A percentile compares a stretch with the other conserved stretches of the same genome.
Evolutionary conservation across 2,888 invertebrate genomes (phyloP).

Genomic region (Polietes domitor): DNA sequence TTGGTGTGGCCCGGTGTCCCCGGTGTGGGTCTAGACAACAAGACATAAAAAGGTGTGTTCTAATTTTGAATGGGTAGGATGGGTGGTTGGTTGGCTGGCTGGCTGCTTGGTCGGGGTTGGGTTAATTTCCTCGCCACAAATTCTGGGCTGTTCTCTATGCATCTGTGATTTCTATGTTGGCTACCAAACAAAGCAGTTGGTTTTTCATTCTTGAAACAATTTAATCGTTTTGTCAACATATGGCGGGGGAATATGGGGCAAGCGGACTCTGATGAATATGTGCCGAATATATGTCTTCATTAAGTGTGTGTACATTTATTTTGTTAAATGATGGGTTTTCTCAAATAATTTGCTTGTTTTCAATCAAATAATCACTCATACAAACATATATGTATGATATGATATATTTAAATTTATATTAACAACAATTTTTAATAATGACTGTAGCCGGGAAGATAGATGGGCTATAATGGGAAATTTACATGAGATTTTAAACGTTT

Average conservation of each 20-base stretch:
- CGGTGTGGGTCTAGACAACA: not conserved
- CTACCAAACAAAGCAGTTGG: not conserved
- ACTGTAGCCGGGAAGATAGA: not conserved
- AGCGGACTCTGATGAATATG: not conserved
- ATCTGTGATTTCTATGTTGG: slow-evolving; percentile 60
- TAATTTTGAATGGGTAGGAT: slow-evolving; percentile 29
- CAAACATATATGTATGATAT: not conserved
- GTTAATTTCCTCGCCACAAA: slow-evolving; percentile 41
- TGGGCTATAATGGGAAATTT: not conserved
- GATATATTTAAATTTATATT: no score
- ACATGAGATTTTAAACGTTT: not conserved
- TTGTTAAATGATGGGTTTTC: slow-evolving; percentile 14
- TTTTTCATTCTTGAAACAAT: slow-evolving; percentile 14
- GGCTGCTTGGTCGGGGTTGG: slow-evolving; percentile 6
- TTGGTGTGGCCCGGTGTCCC: slow-evolving; percentile 41
- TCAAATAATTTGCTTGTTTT: not conserved
- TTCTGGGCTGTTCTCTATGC: slow-evolving; percentile 38
- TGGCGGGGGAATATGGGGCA: not conserved
- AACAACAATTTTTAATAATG: slow-evolving; percentile 9
- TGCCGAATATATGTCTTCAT: not conserved
- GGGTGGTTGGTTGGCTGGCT: slow-evolving; percentile 16
- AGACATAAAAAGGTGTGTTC: slow-evolving; percentile 47
- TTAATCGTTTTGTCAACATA: slow-evolving; percentile 32
- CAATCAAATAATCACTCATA: slow-evolving; percentile 18
- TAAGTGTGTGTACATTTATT: slow-evolving; percentile 1